Conservation (phyloP, 1,140 invertebrate genomes). For the Eupristina koningsbergeri region DNA sequence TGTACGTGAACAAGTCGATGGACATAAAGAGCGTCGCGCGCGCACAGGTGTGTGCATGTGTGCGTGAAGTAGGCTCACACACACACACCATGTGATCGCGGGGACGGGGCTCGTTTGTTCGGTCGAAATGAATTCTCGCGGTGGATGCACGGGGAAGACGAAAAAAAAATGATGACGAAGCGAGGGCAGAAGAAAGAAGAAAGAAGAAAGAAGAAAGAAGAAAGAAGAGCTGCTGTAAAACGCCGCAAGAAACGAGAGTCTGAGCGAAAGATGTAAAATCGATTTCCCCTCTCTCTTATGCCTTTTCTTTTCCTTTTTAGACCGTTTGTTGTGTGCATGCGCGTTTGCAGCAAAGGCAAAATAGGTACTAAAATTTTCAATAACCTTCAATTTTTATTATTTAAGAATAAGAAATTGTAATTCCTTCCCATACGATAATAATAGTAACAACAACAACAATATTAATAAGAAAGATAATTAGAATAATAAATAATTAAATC, state of each 20-base stretch:
- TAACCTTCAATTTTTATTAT: conserved; percentile 10
- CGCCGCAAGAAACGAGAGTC: conserved; percentile 18
- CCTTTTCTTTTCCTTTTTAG: neutral
- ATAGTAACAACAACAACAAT: too few relatives aligned
- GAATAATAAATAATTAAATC: too few relatives aligned
- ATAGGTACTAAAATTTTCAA: conserved; percentile 2
- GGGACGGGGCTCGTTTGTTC: conserved; percentile 37
- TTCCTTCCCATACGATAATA: neutral
- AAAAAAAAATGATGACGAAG: conserved; percentile 17
- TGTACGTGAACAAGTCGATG: conserved; percentile 49
- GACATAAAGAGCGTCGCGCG: conserved; percentile 48
- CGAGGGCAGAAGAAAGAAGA: conserved; percentile 10
- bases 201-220: conserved; percentile 8
- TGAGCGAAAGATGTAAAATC: conserved; percentile 25
- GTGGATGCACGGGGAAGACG: neutral
- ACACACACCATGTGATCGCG: too few relatives aligned
- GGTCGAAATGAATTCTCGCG: conserved; percentile 48
- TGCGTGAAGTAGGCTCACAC: too few relatives aligned
- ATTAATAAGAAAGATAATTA: too few relatives aligned
- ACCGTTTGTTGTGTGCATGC: neutral
- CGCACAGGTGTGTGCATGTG: neutral
- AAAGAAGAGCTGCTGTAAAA: conserved; percentile 11
- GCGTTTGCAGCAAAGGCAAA: neutral
- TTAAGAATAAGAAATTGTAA: conserved; percentile 1
- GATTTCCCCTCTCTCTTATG: conserved; percentile 18